Evolutionary conservation across 2,113 vertebrate genomes (phyloP), one percentile per base, ranked within the genome.

Genomic region (Melanerpes aurifrons): DNA sequence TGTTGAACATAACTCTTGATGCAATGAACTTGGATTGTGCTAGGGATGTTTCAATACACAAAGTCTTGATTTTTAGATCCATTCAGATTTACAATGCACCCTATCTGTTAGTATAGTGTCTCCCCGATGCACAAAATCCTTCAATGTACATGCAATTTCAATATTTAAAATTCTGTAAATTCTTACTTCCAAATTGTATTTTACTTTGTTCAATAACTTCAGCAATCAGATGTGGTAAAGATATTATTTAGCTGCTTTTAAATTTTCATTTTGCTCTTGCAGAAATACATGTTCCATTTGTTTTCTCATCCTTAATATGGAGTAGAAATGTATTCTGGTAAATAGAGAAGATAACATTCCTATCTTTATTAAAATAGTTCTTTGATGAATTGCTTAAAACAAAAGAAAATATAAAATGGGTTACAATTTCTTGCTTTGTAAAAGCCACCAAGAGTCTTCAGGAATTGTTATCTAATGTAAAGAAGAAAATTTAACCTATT

Each of bases 121-220:
- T 14, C 10, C 14, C 0, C 1, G 17, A 12, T 71, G 10, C 15
- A 63, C 3, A 12, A 7, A 26, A 28, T 16, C 4, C 35, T 11
- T 61, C 45, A 53, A 22, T 58, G 90, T 57, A 16, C 24, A 47
- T 43, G 29, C 18, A 48, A 76, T 14, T 15, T 21, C 0, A 1
- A 2, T 50, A 12, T 45, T 26, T 20, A 14, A 72, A 86, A 79
- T 19, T 47, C 32, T 56, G 2, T 20, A n/a, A 17, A 50, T 54
- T 57, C 6, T n/a, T 89, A 19, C 5, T 72, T 28, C 4, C 5
- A 58, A 54, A 16, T 62, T 54, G 15, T 26, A 29, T 62, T 88
- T 76, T 76, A 8, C 8, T 77, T 37, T 6, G 9, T 86, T 77
- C 31, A 57, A 18, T 61, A 48, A 21, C 21, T 72, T 47, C 15